These are phyloP conservation scores for Passerculus sandwichensis DNA, from an alignment of 2,797 vertebrate species.

Conservation along the genomic window DNA sequence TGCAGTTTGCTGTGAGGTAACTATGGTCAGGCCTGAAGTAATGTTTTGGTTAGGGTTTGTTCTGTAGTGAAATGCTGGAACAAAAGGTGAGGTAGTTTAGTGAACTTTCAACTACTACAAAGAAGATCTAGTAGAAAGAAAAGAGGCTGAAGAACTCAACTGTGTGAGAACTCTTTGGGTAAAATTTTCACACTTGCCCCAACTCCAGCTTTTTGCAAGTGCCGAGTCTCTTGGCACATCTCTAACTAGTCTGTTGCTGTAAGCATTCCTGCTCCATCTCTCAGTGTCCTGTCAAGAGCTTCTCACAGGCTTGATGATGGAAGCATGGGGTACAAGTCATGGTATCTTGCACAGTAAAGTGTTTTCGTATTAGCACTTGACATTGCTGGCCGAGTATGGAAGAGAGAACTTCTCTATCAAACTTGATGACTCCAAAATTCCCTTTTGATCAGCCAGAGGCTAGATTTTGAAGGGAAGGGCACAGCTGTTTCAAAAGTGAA, in stretches of 20 bases:
- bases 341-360: neutral
- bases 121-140: neutral
- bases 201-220: neutral
- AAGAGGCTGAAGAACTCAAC: neutral
- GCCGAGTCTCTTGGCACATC: neutral
- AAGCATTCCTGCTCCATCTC: neutral
- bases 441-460: neutral
- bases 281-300: neutral
- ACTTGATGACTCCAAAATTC: neutral
- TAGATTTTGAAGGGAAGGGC: neutral
- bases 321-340: neutral
- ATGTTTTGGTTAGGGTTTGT: neutral
- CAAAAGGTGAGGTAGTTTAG: neutral
- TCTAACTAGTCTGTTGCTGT: neutral
- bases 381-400: neutral
- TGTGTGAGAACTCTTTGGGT: neutral
- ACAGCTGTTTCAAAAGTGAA: neutral
- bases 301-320: neutral
- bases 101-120: neutral
- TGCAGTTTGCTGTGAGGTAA: neutral
- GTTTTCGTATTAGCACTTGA: neutral
- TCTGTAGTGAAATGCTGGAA: neutral
- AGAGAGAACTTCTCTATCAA: neutral
- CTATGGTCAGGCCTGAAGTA: neutral
- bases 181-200: neutral